Percentiles rank a stretch among this genome's conserved stretches.
Conservation (phyloP, 2,888 invertebrate genomes). For the Aelia acuminata region DNA sequence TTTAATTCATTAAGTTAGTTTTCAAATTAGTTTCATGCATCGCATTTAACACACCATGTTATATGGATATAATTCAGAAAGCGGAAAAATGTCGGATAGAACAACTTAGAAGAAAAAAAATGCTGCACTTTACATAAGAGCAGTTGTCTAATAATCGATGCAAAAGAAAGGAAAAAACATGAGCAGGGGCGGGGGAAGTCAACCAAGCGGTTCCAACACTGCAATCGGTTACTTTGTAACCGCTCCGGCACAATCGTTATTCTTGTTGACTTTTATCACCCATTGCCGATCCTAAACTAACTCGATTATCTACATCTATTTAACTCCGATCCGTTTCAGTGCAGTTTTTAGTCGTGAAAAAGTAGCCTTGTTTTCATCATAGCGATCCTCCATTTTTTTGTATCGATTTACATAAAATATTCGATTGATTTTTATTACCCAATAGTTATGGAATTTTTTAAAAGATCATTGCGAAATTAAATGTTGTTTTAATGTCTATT, state of each 20-base stretch:
- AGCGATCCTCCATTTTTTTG: not conserved
- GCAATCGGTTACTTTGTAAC: not conserved
- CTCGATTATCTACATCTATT: not conserved
- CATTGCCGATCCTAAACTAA: not conserved
- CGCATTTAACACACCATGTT: not conserved
- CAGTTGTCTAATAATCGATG: slow-evolving; percentile 20
- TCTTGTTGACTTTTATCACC: not conserved
- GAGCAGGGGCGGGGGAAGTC: not conserved
- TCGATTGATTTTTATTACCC: not conserved
- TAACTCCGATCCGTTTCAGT: not conserved
- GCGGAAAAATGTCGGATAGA: slow-evolving; percentile 24
- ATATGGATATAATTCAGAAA: slow-evolving; percentile 30
- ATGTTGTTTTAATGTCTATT: no score
- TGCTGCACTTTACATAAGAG: slow-evolving; percentile 13
- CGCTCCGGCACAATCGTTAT: not conserved
- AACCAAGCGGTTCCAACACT: not conserved
- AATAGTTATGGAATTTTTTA: no score
- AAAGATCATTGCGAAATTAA: no score
- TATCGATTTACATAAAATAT: not conserved
- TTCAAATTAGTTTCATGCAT: no score
- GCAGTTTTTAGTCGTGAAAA: not conserved
- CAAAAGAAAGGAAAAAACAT: not conserved
- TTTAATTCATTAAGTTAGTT: no score
- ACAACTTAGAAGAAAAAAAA: not conserved
- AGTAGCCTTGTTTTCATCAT: not conserved